phyloP scores from a whole-genome alignment of 2,888 invertebrate species.

The Podabrus alpinus region DNA sequence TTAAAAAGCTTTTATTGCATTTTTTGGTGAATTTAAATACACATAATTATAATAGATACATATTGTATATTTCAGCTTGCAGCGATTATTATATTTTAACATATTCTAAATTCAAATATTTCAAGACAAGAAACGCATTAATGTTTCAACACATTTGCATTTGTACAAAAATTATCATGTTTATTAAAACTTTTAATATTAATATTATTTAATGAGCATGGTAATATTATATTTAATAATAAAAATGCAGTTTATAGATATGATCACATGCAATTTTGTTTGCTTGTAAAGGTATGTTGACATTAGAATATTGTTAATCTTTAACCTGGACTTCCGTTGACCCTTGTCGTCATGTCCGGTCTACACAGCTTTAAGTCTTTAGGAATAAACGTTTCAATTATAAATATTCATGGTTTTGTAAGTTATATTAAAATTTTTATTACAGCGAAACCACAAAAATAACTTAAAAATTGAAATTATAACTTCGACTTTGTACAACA shows the following conservation, averaged over 20 bases:
- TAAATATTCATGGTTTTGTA: conserved; percentile 21
- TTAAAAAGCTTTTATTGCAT: too few species aligned
- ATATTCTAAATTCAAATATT: neutral
- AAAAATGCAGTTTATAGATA: conserved; percentile 2
- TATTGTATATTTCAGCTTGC: neutral
- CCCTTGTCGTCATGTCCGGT: conserved; percentile 52
- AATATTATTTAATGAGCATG: neutral
- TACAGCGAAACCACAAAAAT: neutral
- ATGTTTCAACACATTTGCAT: neutral
- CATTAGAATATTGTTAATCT: conserved; percentile 49
- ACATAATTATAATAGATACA: too few species aligned
- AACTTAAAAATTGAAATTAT: conserved; percentile 5
- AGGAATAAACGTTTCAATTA: conserved; percentile 15
- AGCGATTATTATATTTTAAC: neutral
- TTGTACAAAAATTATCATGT: neutral
- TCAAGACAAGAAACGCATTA: neutral
- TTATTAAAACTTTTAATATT: neutral
- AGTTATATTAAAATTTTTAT: conserved; percentile 16
- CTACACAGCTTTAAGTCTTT: conserved; percentile 43
- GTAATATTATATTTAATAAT: neutral
- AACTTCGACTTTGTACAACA: conserved; percentile 21
- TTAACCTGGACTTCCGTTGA: conserved; percentile 50
- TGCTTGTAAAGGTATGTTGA: conserved; percentile 40
- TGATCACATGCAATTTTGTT: conserved; percentile 2
- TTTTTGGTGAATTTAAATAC: too few species aligned